These are phyloP conservation scores for Aromia moschata DNA, from an alignment of 2,888 invertebrate species.

Conservation along the genomic window DNA sequence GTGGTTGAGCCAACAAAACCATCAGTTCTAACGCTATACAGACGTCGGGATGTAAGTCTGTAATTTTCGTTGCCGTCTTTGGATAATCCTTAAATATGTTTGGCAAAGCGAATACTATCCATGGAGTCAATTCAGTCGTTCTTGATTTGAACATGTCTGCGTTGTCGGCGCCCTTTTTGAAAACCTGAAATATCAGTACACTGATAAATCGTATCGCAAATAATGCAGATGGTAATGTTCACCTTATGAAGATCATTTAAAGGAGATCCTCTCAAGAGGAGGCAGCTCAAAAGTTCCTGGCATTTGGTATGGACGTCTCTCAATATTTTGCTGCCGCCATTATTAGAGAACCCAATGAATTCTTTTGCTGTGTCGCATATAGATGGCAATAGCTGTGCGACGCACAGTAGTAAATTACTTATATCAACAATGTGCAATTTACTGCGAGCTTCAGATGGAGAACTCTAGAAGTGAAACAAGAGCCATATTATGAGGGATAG, in stretches of 20 bases:
- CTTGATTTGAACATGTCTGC: constrained; percentile 67
- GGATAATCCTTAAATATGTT: constrained; percentile 66
- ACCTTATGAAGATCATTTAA: constrained; percentile 82
- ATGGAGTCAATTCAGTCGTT: constrained; percentile 70
- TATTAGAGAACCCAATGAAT: constrained; percentile 69
- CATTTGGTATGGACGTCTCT: constrained; percentile 86
- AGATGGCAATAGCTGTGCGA: constrained; percentile 76
- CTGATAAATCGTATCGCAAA: no score
- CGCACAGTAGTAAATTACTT: constrained; percentile 79
- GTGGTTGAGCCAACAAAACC: constrained; percentile 79
- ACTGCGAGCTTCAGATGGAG: constrained; percentile 69
- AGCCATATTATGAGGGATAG: no score
- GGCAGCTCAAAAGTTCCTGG: constrained; percentile 78
- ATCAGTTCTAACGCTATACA: constrained; percentile 76
- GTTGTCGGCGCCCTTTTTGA: constrained; percentile 67
- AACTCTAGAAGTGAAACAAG: constrained; percentile 65
- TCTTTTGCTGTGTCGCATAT: constrained; percentile 73
- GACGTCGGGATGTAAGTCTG: constrained; percentile 67
- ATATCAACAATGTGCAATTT: constrained; percentile 75
- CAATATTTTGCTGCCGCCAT: constrained; percentile 73
- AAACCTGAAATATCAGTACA: constrained; percentile 64
- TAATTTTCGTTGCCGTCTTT: constrained; percentile 55
- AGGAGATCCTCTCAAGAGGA: constrained; percentile 78
- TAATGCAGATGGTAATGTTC: neutral
- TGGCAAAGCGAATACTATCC: constrained; percentile 76